Percentiles rank a stretch among this genome's conserved stretches.
Evolutionary conservation across 2,797 vertebrate species (phyloP).

Genomic region (Cirrhinus mrigala): DNA sequence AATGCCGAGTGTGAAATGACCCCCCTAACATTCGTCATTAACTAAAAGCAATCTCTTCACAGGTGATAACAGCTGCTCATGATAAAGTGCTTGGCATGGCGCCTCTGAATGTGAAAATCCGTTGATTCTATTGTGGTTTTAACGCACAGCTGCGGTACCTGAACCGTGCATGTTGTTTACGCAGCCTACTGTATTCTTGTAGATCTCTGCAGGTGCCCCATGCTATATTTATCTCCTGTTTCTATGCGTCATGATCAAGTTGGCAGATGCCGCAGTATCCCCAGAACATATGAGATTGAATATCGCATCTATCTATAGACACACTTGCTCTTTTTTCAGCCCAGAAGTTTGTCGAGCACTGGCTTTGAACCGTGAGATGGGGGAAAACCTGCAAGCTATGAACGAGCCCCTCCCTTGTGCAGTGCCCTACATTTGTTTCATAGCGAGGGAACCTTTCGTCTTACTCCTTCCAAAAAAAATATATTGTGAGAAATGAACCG

Average conservation of each 20-base stretch:
- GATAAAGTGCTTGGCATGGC: conserved; percentile 24
- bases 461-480: neutral
- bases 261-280: conserved; percentile 72
- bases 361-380: conserved; percentile 39
- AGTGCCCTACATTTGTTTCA: conserved; percentile 41
- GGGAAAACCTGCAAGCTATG: conserved; percentile 22
- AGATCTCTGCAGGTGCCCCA: conserved; percentile 70
- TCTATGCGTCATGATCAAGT: conserved; percentile 76
- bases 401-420: conserved; percentile 35
- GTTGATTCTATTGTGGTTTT: conserved; percentile 35
- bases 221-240: conserved; percentile 80
- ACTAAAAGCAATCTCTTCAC: conserved; percentile 28
- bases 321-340: conserved; percentile 56
- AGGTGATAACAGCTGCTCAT: neutral
- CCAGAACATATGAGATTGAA: conserved; percentile 61
- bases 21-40: conserved; percentile 15
- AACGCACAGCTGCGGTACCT: conserved; percentile 32
- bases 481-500: neutral
- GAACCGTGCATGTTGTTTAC: conserved; percentile 56
- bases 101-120: conserved; percentile 33
- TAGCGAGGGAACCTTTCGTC: neutral
- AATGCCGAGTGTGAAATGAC: conserved; percentile 16
- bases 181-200: conserved; percentile 70
- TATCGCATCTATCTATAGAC: conserved; percentile 61
- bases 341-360: conserved; percentile 45